Evolutionary conservation across 2,888 invertebrate species (phyloP), one percentile per base, ranked within the genome.

Genomic region (Homarus gammarus): DNA sequence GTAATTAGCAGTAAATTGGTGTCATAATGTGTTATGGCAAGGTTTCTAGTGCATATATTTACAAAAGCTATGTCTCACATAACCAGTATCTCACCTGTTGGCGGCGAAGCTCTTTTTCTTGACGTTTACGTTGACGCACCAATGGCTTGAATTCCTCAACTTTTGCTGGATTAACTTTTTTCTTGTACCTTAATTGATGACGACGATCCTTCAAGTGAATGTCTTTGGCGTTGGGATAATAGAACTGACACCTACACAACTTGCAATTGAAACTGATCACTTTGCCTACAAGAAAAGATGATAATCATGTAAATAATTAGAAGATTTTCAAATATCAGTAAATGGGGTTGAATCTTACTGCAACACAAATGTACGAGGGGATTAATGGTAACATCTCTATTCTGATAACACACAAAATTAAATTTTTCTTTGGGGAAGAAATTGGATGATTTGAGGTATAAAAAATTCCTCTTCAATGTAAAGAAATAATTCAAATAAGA

Each of bases 171-270:
- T 97, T 96, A 27, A 98, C 97, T 94, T 98, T 98, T 93, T 98
- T 98, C 95, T 99, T 99, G 94, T 98, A 99, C 94, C 99, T 98
- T 92, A 99, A 95, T 40, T 99, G 95, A 94, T 99, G 99, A 15
- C 99, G 95, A 40, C 99, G 96, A 61, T 99, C 99, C 94, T 99
- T 99, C 97, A 99, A 97, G 94, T 99, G 99, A 98, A 99, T 99
- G 94, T 99, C 99, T 95, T 99, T 99, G 93, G 99, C 99, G 94
- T 99, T 99, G 86, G 99, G 99, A 95, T 99, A 99, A 94, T 99
- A 99, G 95, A 99, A 99, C 93, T 98, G 97, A 95, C 99, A 99
- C 94, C 99, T 99, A 94, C 99, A 99, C 36, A 99, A 95, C 94
- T 99, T 99, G 95, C 99, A 99, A 95, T 98, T 98, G 95, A 99